Percentiles rank a stretch among this genome's conserved stretches.
Evolutionary conservation across 1,140 invertebrate genomes (phyloP).

Genomic region (Drosophila kikkawai): DNA sequence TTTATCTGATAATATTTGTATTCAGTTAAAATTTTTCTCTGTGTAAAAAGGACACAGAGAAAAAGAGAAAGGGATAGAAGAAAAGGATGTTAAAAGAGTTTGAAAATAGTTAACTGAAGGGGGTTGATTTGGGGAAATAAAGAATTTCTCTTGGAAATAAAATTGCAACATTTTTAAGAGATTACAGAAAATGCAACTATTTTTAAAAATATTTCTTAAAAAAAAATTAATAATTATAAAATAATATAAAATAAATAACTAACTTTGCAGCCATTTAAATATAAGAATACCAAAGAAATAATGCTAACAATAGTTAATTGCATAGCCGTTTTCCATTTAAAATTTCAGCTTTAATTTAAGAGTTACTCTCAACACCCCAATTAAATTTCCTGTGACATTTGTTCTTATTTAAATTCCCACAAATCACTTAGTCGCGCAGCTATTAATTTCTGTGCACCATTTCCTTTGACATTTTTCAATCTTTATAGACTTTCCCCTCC

Average conservation of each 20-base stretch:
- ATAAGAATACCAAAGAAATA: background rate
- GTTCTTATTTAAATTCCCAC: background rate
- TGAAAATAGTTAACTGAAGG: background rate
- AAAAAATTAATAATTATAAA: background rate
- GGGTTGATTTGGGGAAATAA: conserved; percentile 5
- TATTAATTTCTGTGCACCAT: background rate
- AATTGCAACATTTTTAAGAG: background rate
- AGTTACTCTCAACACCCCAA: too few relatives aligned
- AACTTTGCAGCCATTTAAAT: too few relatives aligned
- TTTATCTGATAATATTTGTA: background rate
- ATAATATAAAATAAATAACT: background rate
- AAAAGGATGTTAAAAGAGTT: background rate
- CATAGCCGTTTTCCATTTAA: too few relatives aligned
- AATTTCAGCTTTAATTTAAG: background rate
- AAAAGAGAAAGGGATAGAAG: background rate
- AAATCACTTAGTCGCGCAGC: background rate
- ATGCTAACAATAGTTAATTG: background rate
- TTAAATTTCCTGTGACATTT: background rate
- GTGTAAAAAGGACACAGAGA: background rate
- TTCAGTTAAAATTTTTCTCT: background rate
- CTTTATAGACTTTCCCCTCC: conserved; percentile 11
- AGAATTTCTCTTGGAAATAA: conserved; percentile 6
- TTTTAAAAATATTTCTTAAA: background rate
- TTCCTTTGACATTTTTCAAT: conserved; percentile 20
- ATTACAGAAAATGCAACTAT: background rate